Evolutionary conservation across 37 sponge, comb jelly and placozoan genomes (phyloP).

Genomic region (Amphimedon queenslandica): DNA sequence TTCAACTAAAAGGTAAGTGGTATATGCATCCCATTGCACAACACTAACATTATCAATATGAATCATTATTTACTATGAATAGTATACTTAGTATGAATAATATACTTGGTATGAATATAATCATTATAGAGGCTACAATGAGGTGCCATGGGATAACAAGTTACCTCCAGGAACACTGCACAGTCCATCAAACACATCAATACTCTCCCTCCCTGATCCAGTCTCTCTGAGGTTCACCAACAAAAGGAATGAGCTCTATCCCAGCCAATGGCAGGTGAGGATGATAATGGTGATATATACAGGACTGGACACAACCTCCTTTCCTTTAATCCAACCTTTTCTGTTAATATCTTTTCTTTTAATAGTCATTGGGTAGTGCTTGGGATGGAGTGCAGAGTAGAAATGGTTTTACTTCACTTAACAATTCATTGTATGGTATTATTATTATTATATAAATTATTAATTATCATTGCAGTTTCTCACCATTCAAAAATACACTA

Average conservation of each 20-base stretch:
- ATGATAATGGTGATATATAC: too few species aligned
- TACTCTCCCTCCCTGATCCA: constrained; percentile 37
- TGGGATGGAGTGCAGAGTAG: constrained; percentile 48
- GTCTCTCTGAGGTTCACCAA: constrained; percentile 56
- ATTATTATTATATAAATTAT: not conserved
- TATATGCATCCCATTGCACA: too few species aligned
- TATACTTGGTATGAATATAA: not conserved
- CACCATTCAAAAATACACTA: constrained; percentile 20
- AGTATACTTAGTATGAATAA: not conserved
- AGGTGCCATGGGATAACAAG: constrained; percentile 36
- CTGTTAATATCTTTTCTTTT: not conserved
- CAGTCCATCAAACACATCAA: constrained; percentile 11
- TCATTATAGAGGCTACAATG: constrained; percentile 40
- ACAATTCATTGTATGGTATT: constrained; percentile 4
- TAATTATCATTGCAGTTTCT: constrained; percentile 13
- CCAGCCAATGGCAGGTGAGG: constrained; percentile 66
- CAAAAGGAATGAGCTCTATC: constrained; percentile 43
- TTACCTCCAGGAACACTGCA: constrained; percentile 5
- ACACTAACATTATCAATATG: not conserved
- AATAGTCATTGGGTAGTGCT: constrained; percentile 16
- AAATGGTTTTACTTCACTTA: not conserved
- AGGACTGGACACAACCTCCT: too few species aligned
- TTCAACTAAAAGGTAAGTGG: not conserved
- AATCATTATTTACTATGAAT: not conserved
- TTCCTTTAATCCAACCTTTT: too few species aligned